phyloP scores from a whole-genome alignment of 2,888 invertebrate species.

The Tenodera sinensis region DNA sequence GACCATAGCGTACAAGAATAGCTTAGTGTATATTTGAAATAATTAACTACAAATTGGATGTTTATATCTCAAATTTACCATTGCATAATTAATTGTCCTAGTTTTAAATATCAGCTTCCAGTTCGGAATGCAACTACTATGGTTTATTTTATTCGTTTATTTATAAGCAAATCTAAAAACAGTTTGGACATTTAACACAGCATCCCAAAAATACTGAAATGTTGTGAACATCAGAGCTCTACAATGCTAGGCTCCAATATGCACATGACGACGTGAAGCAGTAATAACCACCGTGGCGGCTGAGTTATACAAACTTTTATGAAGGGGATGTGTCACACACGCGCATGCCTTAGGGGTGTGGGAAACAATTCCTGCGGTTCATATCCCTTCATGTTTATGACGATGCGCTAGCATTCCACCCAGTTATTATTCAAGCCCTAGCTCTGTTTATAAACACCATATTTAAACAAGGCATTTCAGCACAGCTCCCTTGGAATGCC shows the following conservation, averaged over 20 bases:
- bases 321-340: not conserved
- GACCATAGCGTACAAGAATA: too few relatives aligned
- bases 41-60: too few relatives aligned
- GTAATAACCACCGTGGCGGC: not conserved
- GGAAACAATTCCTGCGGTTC: not conserved
- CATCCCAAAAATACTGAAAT: too few relatives aligned
- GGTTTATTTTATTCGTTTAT: too few relatives aligned
- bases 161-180: too few relatives aligned
- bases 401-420: not conserved
- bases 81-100: too few relatives aligned
- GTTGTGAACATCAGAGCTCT: too few relatives aligned
- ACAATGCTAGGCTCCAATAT: not conserved
- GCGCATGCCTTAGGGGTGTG: not conserved
- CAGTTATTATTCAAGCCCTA: not conserved
- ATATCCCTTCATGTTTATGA: not conserved
- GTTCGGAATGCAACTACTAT: too few relatives aligned
- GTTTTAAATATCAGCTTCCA: too few relatives aligned
- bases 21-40: too few relatives aligned
- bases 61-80: too few relatives aligned
- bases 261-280: not conserved
- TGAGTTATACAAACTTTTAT: not conserved
- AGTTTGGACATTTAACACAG: too few relatives aligned
- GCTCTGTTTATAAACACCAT: not conserved
- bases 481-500: not conserved
- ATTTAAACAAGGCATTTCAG: not conserved